Evolutionary conservation across 1,140 invertebrate genomes (phyloP).

Genomic region (Scaptomyza montana): DNA sequence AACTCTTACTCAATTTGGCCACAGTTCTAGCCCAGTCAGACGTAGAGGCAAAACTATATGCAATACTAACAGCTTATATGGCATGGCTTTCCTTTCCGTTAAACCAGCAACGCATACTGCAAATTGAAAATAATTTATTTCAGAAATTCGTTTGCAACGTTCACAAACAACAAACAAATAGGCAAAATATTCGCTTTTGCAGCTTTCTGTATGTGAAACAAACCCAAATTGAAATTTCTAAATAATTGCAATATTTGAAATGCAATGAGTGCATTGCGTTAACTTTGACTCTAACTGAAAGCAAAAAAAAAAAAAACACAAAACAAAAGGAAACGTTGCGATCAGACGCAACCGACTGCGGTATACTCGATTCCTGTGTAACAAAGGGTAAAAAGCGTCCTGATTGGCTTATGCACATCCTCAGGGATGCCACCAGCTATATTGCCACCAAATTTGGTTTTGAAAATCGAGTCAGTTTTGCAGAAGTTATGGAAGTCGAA

Average conservation of each 20-base stretch:
- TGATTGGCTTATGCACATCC: no score
- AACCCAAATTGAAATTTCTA: slow-evolving; percentile 71
- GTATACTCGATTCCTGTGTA: no score
- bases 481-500: no score
- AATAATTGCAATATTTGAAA: slow-evolving; percentile 63
- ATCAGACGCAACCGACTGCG: no score
- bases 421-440: no score
- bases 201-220: slow-evolving; percentile 12
- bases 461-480: no score
- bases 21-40: slow-evolving; percentile 2
- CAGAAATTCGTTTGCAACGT: slow-evolving; percentile 19
- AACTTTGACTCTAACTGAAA: no score
- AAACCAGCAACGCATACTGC: slow-evolving; percentile 41
- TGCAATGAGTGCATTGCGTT: neutral
- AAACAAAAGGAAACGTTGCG: no score
- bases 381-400: no score
- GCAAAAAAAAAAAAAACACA: no score
- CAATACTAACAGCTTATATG: slow-evolving; percentile 3
- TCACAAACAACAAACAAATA: slow-evolving; percentile 15
- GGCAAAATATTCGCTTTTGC: neutral
- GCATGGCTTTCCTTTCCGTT: slow-evolving; percentile 8
- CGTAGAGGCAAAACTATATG: neutral
- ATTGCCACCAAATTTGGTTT: no score
- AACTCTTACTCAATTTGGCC: slow-evolving; percentile 16
- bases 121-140: slow-evolving; percentile 59